phyloP scores from a whole-genome alignment of 2,888 invertebrate genomes.

The Pheosia tremula region DNA sequence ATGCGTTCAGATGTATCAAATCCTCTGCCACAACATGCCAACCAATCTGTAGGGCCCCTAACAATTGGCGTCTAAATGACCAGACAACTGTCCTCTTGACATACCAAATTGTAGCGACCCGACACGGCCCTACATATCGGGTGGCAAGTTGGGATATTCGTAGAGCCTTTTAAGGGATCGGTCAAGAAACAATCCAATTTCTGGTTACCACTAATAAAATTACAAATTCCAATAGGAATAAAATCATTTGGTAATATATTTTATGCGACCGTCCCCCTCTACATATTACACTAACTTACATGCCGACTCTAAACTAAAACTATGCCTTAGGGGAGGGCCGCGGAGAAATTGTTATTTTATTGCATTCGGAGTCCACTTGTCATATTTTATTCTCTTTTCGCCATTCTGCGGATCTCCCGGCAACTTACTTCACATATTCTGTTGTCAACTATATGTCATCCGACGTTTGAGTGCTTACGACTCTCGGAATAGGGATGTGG shows the following conservation, averaged over 20 bases:
- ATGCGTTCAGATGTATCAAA: too few relatives aligned
- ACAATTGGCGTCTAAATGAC: too few relatives aligned
- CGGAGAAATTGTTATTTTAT: conserved; percentile 83
- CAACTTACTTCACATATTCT: conserved; percentile 29
- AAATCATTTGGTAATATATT: background rate
- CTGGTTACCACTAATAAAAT: background rate
- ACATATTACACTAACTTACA: conserved; percentile 6
- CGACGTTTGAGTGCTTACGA: conserved; percentile 33
- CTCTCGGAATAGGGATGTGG: conserved; percentile 27
- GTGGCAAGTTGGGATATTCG: too few relatives aligned
- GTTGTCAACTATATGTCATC: conserved; percentile 19
- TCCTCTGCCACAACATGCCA: too few relatives aligned
- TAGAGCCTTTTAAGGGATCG: too few relatives aligned
- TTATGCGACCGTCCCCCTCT: background rate
- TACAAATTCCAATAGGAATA: background rate
- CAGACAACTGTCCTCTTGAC: too few relatives aligned
- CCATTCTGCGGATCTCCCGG: conserved; percentile 58
- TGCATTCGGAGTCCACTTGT: conserved; percentile 75
- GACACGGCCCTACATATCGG: too few relatives aligned
- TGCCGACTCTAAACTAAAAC: conserved; percentile 61
- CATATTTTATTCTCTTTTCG: conserved; percentile 73
- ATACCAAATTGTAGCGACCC: too few relatives aligned
- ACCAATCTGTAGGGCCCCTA: too few relatives aligned
- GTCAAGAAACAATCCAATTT: background rate
- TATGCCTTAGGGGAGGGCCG: conserved; percentile 57